Evolutionary conservation across 2,888 invertebrate genomes (phyloP).

Genomic region (Pseudoips prasinana): DNA sequence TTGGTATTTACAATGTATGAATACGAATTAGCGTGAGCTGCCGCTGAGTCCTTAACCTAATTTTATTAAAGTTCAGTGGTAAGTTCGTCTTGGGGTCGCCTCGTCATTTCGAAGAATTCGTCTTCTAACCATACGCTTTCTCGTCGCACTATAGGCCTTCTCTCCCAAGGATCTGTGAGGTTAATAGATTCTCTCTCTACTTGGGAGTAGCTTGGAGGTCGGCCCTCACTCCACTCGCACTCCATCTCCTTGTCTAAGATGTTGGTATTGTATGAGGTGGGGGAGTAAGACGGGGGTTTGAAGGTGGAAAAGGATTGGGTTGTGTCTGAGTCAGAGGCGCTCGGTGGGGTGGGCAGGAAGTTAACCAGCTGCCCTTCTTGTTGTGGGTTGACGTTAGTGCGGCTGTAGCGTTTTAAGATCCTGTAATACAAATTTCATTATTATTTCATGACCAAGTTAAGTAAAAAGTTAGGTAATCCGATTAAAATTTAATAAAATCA

Average conservation of each 20-base stretch:
- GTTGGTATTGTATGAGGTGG: conserved; percentile 74
- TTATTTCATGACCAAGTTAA: too few relatives aligned
- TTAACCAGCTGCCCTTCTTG: conserved; percentile 90
- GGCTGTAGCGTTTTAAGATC: conserved; percentile 85
- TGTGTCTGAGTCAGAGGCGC: conserved; percentile 65
- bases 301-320: conserved; percentile 76
- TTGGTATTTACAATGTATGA: too few relatives aligned
- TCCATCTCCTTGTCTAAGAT: conserved; percentile 69
- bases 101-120: conserved; percentile 91
- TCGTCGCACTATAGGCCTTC: conserved; percentile 70
- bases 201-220: conserved; percentile 77
- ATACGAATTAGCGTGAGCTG: too few relatives aligned
- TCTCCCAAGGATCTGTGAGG: conserved; percentile 75
- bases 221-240: conserved; percentile 76
- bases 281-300: conserved; percentile 76
- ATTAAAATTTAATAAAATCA: too few relatives aligned
- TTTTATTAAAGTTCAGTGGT: conserved; percentile 88
- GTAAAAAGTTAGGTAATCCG: too few relatives aligned
- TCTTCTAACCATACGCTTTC: conserved; percentile 88
- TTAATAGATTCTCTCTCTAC: conserved; percentile 69
- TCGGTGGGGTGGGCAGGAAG: conserved; percentile 85
- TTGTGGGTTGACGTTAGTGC: conserved; percentile 76
- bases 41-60: too few relatives aligned
- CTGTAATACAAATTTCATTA: too few relatives aligned
- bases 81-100: conserved; percentile 93